Conservation (phyloP, 2,888 invertebrate species). For the Tinea trinotella region DNA sequence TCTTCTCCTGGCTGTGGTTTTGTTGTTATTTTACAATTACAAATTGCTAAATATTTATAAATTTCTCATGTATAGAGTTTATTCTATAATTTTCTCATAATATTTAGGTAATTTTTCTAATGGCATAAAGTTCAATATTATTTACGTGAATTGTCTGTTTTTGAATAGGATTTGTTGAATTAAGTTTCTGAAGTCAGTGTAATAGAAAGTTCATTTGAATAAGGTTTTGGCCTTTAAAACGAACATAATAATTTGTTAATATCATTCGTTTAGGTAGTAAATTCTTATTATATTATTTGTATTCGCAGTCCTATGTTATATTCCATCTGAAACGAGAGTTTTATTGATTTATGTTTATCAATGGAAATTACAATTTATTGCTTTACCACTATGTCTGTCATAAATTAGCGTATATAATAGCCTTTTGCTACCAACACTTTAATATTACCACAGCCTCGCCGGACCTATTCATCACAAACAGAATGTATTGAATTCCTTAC, state of each 20-base stretch:
- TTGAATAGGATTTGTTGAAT: too few species aligned
- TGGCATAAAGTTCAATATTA: too few species aligned
- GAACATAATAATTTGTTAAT: background rate
- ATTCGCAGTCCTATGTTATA: background rate
- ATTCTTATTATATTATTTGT: background rate
- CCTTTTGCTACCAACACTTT: conserved; percentile 10
- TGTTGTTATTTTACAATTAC: conserved; percentile 18
- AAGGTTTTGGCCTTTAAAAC: too few species aligned
- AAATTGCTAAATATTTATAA: conserved; percentile 14
- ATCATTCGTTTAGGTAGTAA: background rate
- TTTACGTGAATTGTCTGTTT: too few species aligned
- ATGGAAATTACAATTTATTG: conserved; percentile 11
- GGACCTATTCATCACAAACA: background rate
- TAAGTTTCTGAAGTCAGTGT: too few species aligned
- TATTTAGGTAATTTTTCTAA: too few species aligned
- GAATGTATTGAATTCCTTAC: conserved; percentile 4
- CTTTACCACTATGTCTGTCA: background rate
- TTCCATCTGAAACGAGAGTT: background rate
- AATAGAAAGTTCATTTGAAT: too few species aligned
- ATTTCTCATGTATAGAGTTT: background rate
- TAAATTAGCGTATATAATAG: conserved; percentile 2
- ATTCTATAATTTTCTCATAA: background rate
- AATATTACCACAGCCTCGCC: conserved; percentile 5
- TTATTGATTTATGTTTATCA: conserved; percentile 7
- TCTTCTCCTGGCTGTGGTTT: conserved; percentile 26